Evolutionary conservation across 2,797 vertebrate genomes (phyloP), one percentile per base, ranked within the genome.

Genomic region (Ceyx erithaca): DNA sequence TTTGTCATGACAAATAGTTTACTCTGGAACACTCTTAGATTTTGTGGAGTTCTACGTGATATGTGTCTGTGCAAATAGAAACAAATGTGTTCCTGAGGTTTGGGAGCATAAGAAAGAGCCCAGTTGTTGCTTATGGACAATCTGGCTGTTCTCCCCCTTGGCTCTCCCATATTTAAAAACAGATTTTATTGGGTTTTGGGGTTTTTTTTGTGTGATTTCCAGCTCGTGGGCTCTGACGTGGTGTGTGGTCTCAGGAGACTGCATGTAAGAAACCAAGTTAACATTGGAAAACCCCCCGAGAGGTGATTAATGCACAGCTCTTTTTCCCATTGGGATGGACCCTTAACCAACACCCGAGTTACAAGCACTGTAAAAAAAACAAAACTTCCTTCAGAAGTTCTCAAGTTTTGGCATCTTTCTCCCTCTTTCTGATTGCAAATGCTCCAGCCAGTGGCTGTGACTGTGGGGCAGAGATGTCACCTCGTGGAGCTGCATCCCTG

Each of bases 21-120:
- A 5, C 94, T 85, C 92, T 96, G 81, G 76, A 57, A 51, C 73
- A 49, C 83, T 76, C 51, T 30, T 85, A 82, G 86, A 49, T 85
- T 93, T 66, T 93, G 87, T 92, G 87, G 92, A 95, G 94, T 93
- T 89, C 13, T 79, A 16, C 12, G 86, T 95, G 49, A 70, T 84
- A 4, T 64, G 93, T 94, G 95, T 96, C 81, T 84, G 93, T 92
- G 91, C 88, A 88, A 68, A 82, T 89, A 76, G 7, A 76, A 95
- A 79, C 88, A 64, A 80, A 80, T 40, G 1, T 25, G 48, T 58
- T 85, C 93, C 91, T 57, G 88, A 82, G 93, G 51, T 30, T 46
- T 57, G 41, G 87, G 86, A 83, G 82, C 89, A 41, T 46, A 48
- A 62, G 64, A 73, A 51, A 33, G 72, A 92, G 85, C 94, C 85